Base-by-base conservation (phyloP, 2,113 vertebrate species). In the Prietella phreatophila region DNA sequence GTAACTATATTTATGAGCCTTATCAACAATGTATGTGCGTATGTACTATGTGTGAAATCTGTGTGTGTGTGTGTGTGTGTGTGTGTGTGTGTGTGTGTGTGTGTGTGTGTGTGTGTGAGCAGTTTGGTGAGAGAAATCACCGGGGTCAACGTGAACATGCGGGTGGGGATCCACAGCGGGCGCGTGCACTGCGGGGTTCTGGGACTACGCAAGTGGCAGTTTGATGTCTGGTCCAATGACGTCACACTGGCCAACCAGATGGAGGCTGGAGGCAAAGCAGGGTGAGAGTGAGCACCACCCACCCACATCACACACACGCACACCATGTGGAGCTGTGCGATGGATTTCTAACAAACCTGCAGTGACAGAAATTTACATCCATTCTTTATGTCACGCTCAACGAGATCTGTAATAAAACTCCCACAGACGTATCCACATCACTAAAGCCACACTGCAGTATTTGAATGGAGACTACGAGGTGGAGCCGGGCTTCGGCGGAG, bases 141-240 rank as follows among this genome's bases (percentile, higher is more conserved):
- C 0, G 98, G 97, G 3, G 98, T 99, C 91, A 99, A 98, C 27
- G 97, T 99, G 87, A 98, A 99, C 95, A 99, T 99, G 98, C 96
- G 97, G 0, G 98, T 99, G 91, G 98, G 98, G 89, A 99, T 99
- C 93, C 98, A 99, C 94, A 99, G 97, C 1, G 97, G 97, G 30
- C 96, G 97, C 0, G 97, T 99, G 69, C 98, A 99, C 94, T 99
- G 98, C 0, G 98, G 97, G 0, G 98, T 99, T 75, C 95, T 98
- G 76, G 98, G 98, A 65, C 94, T 99, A 90, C 95, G 97, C 91
- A 99, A 99, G 92, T 99, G 98, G 97, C 98, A 99, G 91, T 99
- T 99, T 56, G 97, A 99, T 0, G 98, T 99, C 89, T 99, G 98
- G 98, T 99, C 98, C 94, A 99, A 99, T 0, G 97, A 99, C 0